Base-by-base conservation (phyloP, 2,888 invertebrate species). In the Meteorus colon region DNA sequence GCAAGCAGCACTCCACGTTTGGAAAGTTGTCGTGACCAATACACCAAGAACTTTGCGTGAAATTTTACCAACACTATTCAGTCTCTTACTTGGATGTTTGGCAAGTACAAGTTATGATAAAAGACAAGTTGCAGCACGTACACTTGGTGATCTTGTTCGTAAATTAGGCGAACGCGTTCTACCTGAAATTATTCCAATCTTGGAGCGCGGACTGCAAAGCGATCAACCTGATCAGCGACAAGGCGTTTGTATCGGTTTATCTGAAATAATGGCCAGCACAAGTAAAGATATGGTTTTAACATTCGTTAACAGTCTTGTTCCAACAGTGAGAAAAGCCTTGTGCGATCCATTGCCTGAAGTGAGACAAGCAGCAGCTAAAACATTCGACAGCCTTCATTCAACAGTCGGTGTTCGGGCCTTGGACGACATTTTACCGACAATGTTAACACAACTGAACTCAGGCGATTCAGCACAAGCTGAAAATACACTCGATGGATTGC, bases 21-120 rank as follows among this genome's bases (percentile, higher is more conserved):
- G 99, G 99, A 99, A 99, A 92, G 97, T 99, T 81, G 98, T 99
- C 1, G 99, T 99, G 1, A 96, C 98, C 0, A 99, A 99, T 89
- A 99, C 99, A 0, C 99, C 99, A 0, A 93, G 97, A 88, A 99
- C 99, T 0, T 91, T 99, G 63, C 93, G 97, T 78, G 99, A 99
- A 92, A 98, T 99, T 85, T 91, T 99, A 81, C 97, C 98, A 6
- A 97, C 98, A 0, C 91, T 99, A 65, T 99, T 99, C 90, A 93
- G 96, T 16, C 91, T 99, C 70, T 91, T 99, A 78, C 91, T 99
- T 73, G 97, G 98, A 69, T 98, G 98, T 90, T 92, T 99, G 81
- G 98, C 99, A 2, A 98, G 97, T 87, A 96, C 97, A 69, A 98
- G 97, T 90, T 97, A 96, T 87, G 99, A 99, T 90, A 98, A 98